Evolutionary conservation across 2,888 invertebrate genomes (phyloP).

Genomic region (Caenorhabditis sulstoni): DNA sequence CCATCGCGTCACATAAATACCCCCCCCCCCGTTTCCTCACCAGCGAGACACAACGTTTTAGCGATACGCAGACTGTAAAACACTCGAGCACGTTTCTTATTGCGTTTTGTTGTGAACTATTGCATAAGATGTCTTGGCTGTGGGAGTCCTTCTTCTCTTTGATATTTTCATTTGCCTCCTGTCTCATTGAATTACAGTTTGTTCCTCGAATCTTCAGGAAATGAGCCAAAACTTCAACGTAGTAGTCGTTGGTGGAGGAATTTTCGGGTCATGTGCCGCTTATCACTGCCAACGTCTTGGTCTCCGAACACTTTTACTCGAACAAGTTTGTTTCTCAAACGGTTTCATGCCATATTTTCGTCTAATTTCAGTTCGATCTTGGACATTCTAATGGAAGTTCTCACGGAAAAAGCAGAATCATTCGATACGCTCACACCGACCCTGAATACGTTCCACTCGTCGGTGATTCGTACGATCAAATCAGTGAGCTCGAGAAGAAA

Average conservation of each 20-base stretch:
- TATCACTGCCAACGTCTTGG: conserved; percentile 69
- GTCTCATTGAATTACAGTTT: neutral
- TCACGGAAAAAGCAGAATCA: conserved; percentile 78
- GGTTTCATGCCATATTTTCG: too few species aligned
- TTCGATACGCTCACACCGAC: conserved; percentile 74
- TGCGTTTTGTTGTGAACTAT: neutral
- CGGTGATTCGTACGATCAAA: conserved; percentile 65
- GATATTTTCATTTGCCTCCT: neutral
- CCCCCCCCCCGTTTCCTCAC: too few species aligned
- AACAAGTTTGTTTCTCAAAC: conserved; percentile 14
- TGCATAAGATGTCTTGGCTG: neutral
- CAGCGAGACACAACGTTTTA: neutral
- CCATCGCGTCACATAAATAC: neutral
- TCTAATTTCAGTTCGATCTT: conserved; percentile 64
- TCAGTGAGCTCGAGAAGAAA: conserved; percentile 64
- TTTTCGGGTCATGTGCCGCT: conserved; percentile 74
- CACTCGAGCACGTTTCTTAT: too few species aligned
- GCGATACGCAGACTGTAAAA: neutral
- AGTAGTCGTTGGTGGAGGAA: conserved; percentile 75
- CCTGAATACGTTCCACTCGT: conserved; percentile 70
- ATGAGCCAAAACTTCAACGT: conserved; percentile 61
- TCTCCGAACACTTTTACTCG: conserved; percentile 26
- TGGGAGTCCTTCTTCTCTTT: too few species aligned
- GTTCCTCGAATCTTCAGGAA: neutral
- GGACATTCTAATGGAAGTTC: conserved; percentile 76